Conservation (phyloP, 2,797 vertebrate genomes). For the Smutsia temminckii region DNA sequence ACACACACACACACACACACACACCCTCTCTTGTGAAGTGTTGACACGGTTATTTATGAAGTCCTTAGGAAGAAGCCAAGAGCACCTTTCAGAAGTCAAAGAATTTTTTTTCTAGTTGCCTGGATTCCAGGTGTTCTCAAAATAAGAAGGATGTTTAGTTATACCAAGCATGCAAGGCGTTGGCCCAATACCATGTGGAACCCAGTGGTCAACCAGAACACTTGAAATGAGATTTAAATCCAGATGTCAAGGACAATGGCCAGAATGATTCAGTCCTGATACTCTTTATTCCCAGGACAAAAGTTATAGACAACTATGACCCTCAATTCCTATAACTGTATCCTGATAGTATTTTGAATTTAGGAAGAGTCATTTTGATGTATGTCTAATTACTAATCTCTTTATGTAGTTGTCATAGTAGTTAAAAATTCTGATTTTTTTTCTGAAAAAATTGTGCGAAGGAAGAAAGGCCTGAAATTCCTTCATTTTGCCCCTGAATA, state of each 20-base stretch:
- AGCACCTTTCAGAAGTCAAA: constrained; percentile 40
- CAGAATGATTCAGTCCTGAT: not conserved
- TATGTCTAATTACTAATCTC: not conserved
- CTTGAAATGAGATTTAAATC: not conserved
- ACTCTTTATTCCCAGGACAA: not conserved
- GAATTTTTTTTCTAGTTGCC: constrained; percentile 8
- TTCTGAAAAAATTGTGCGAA: not conserved
- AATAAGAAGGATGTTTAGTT: constrained; percentile 26
- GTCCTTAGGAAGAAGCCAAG: not conserved
- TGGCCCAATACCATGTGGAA: not conserved
- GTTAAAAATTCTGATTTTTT: not conserved
- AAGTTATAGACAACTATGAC: not conserved
- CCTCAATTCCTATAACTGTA: not conserved
- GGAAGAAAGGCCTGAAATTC: not conserved
- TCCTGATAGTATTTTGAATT: not conserved
- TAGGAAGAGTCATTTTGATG: not conserved
- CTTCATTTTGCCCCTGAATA: not conserved
- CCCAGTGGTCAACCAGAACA: constrained; percentile 40
- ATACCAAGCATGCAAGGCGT: not conserved
- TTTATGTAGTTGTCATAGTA: not conserved
- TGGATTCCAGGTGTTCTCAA: constrained; percentile 51
- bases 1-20: not conserved
- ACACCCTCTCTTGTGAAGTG: not conserved
- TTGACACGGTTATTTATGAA: not conserved
- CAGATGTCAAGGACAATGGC: constrained; percentile 17